Conservation (phyloP, 2,888 invertebrate genomes). For the Drosophila percnosoma region DNA sequence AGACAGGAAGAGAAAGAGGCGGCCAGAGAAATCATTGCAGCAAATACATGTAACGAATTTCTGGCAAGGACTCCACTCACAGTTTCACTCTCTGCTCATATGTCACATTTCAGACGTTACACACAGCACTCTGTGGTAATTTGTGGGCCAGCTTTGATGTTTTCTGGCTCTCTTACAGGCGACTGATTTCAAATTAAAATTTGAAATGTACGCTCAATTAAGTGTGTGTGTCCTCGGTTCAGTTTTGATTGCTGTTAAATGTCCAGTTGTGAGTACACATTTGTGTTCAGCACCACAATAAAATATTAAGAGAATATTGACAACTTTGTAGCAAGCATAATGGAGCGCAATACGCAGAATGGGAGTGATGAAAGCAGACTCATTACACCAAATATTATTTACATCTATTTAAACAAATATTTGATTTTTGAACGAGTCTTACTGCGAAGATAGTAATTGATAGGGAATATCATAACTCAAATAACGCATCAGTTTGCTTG, state of each 20-base stretch:
- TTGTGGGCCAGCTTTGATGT: slow-evolving; percentile 53
- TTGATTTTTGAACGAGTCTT: not conserved
- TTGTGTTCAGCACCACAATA: not conserved
- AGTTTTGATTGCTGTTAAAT: slow-evolving; percentile 32
- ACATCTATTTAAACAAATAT: not conserved
- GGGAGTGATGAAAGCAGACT: not conserved
- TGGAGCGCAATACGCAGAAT: not conserved
- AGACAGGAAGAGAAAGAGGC: slow-evolving; percentile 8
- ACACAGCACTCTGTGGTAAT: slow-evolving; percentile 45
- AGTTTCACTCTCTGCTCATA: slow-evolving; percentile 46
- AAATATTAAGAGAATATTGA: not conserved
- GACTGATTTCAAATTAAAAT: slow-evolving; percentile 71
- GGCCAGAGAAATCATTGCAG: slow-evolving; percentile 40
- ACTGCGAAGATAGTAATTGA: not conserved
- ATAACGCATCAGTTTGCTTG: not conserved
- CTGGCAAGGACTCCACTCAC: slow-evolving; percentile 19
- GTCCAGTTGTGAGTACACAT: slow-evolving; percentile 5
- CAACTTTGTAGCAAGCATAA: slow-evolving; percentile 5
- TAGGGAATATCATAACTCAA: not conserved
- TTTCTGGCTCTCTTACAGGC: slow-evolving; percentile 37
- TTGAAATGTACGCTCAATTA: slow-evolving; percentile 64
- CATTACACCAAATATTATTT: too few species aligned
- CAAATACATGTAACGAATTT: slow-evolving; percentile 42
- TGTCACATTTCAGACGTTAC: slow-evolving; percentile 59
- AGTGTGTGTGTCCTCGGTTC: slow-evolving; percentile 6